Evolutionary conservation across 2,113 vertebrate species (phyloP), one percentile per base, ranked within the genome.

Genomic region (Potamarius usumacintae): DNA sequence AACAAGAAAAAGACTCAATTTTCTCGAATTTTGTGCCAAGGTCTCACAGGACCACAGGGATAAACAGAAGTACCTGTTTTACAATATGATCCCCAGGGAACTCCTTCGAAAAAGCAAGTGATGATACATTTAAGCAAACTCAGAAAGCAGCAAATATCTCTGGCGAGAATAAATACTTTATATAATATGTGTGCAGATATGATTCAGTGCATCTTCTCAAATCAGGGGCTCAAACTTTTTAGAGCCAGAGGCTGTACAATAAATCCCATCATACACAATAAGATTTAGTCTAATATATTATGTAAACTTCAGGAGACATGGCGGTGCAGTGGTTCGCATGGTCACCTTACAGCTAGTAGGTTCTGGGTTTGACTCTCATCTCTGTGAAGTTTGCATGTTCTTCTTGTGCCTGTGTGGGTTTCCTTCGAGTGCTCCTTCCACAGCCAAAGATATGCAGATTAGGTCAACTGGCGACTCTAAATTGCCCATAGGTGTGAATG

Each of bases 51-150:
- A 27, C 48, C 42, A 18, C 3, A 69, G 63, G n/a, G 12, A 83
- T 69, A 50, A 83, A 65, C 42, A 83, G 25, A 53, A 78, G 50
- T 52, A 78, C 76, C 15, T 8, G 77, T 27, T 79, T 79, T 57
- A 57, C 15, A 57, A 18, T 7, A 57, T 30, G 77, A 57, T 55
- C 5, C 25, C 53, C 52, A 30, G 77, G 0, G 53, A 57, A 30
- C 2, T 4, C 42, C 52, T 5, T 78, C 25, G 11, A 2, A 76
- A 76, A 76, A 72, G 30, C 69, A 71, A 50, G 18, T 12, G 42
- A 76, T 50, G 4, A 76, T 76, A 48, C 71, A 48, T 4, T 42
- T 1, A 27, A 27, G 48, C 50, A 53, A 78, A n/a, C 25, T 78
- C 14, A 0, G 74, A n/a, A 53, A 78, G 50, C 15, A 78, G 50